Conservation (phyloP, 2,113 vertebrate genomes). For the Scortum barcoo region DNA sequence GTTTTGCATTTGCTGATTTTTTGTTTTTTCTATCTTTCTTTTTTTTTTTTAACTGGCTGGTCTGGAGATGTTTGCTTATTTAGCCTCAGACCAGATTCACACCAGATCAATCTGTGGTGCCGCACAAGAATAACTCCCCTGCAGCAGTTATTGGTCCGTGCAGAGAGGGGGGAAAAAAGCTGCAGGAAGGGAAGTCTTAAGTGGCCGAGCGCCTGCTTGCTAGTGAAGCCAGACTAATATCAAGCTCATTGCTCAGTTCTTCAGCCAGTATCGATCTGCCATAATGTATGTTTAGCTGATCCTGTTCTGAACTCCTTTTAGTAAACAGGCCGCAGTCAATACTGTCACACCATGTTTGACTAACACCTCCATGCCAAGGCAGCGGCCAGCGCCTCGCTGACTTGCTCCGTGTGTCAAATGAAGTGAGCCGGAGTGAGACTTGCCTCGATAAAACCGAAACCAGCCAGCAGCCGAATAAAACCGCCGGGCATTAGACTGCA, state of each 20-base stretch:
- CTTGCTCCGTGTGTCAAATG: conserved; percentile 58
- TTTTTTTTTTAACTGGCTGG: conserved; percentile 11
- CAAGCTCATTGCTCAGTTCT: conserved; percentile 77
- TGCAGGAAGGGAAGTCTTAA: conserved; percentile 61
- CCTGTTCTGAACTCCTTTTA: conserved; percentile 80
- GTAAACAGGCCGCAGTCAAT: conserved; percentile 80
- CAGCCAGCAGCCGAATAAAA: conserved; percentile 40
- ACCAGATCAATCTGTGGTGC: conserved; percentile 65
- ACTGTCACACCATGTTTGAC: conserved; percentile 78
- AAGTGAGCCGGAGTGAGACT: conserved; percentile 27
- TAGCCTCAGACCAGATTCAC: conserved; percentile 65
- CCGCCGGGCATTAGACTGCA: conserved; percentile 32
- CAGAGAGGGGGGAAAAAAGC: conserved; percentile 32
- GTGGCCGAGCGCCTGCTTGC: conserved; percentile 56
- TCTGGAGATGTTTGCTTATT: conserved; percentile 68
- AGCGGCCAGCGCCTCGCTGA: conserved; percentile 42
- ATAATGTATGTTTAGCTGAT: conserved; percentile 84
- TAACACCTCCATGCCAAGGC: conserved; percentile 69
- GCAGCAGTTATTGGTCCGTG: conserved; percentile 57
- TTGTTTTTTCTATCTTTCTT: too few relatives aligned
- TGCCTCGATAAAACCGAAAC: conserved; percentile 23
- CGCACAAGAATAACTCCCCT: conserved; percentile 61
- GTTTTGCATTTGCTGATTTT: conserved; percentile 64
- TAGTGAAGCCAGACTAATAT: conserved; percentile 76
- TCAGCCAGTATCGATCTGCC: conserved; percentile 76